phyloP scores from a whole-genome alignment of 2,888 invertebrate genomes.

The Silvanus unidentatus region DNA sequence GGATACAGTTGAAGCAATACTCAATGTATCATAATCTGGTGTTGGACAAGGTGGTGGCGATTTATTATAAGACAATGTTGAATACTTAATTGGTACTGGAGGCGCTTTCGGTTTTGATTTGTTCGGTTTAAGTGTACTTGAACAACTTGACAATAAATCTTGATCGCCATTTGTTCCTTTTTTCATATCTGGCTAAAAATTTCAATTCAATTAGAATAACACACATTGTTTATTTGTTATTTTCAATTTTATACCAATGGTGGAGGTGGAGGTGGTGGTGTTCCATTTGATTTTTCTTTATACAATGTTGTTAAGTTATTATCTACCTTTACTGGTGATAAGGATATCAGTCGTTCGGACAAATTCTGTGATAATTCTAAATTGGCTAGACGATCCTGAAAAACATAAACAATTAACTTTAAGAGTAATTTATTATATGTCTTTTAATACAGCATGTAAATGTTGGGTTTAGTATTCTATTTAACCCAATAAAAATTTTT shows the following conservation, averaged over 20 bases:
- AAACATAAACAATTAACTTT: constrained; percentile 7
- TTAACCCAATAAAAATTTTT: no score
- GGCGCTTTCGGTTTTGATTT: constrained; percentile 38
- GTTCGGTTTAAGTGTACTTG: constrained; percentile 26
- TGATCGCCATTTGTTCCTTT: constrained; percentile 3
- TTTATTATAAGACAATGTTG: constrained; percentile 35
- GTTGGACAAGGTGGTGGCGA: constrained; percentile 49
- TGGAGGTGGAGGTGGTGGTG: constrained; percentile 53
- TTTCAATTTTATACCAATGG: constrained; percentile 50
- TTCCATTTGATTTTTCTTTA: constrained; percentile 26
- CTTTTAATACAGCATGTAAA: no score
- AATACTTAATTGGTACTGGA: constrained; percentile 42
- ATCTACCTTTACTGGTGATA: constrained; percentile 16
- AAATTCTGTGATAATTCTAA: constrained; percentile 36
- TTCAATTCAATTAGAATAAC: no score
- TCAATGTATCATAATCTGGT: constrained; percentile 52
- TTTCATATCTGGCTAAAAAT: constrained; percentile 24
- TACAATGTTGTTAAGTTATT: constrained; percentile 38
- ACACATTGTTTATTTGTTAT: neutral
- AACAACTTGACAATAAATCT: constrained; percentile 7
- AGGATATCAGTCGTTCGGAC: constrained; percentile 33
- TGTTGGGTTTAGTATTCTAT: no score
- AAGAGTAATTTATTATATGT: no score
- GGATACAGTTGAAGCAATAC: constrained; percentile 37
- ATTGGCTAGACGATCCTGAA: constrained; percentile 38